Base-by-base conservation (phyloP, 2,888 invertebrate species). In the Cheilosia pagana region DNA sequence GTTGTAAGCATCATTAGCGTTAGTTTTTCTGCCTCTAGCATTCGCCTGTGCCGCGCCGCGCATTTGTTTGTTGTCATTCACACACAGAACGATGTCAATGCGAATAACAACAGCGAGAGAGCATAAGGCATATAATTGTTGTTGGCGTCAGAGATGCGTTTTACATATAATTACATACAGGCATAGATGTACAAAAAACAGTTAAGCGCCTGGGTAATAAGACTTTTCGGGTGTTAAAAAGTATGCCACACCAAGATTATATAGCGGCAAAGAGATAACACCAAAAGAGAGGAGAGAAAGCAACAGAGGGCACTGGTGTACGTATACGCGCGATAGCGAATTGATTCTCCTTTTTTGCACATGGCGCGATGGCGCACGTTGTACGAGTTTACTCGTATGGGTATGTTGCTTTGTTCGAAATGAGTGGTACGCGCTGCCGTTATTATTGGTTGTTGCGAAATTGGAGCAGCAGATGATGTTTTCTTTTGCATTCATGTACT, bases 61-160 rank as follows among this genome's bases (percentile, higher is more conserved):
- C 48, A 59, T 35, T 35, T 35, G 35, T 35, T 35, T 35, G 35
- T 35, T 48, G 53, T 43, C 12, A 59, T 60, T 53, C 72, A 45
- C 59, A 67, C 65, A 59, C 43, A 59, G 55, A 71, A 45, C 81
- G 39, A 63, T 81, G 79, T 76, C 71, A 59, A 75, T 57, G 39
- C 53, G 76, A 52, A 53, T 25, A 74, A 83, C 62, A 87, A 81
- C 86, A 86, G 86, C 81, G 65, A 76, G 59, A 72, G 86, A 86
- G 77, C 57, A 59, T 50, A 70, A 79, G 67, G 43, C 35, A 72
- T 72, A 79, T 72, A 72, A 79, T 72, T 65, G 39, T 67, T 67
- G 48, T 74, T 72, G 65, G 81, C 68, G 68, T n/a, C 41, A 14
- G 45, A 48, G 70, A 76, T 76, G 81, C 76, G 70, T 65, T 65